A percentile compares a stretch with the other conserved stretches of the same genome.
phyloP scores from a whole-genome alignment of 2,113 vertebrate species.

The Perccottus glenii region DNA sequence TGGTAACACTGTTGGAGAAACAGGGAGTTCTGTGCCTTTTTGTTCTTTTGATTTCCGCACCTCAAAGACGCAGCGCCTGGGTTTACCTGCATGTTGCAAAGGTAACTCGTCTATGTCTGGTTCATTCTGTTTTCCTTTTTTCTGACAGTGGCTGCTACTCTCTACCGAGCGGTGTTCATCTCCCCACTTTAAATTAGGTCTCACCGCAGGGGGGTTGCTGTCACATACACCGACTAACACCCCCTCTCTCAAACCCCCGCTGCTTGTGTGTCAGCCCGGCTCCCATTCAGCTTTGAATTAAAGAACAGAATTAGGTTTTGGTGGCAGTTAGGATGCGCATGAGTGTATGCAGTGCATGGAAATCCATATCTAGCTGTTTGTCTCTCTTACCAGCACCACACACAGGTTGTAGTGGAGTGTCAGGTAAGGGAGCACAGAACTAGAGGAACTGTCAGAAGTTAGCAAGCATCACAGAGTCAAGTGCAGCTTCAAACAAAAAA shows the following conservation, averaged over 20 bases:
- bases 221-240: constrained; percentile 45
- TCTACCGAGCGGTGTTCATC: constrained; percentile 65
- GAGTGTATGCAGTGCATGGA: constrained; percentile 7
- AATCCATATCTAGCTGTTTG: constrained; percentile 16
- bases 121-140: constrained; percentile 56
- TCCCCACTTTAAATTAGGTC: constrained; percentile 77
- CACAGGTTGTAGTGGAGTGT: constrained; percentile 58
- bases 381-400: constrained; percentile 13
- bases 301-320: constrained; percentile 62
- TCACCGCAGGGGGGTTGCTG: constrained; percentile 71
- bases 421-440: constrained; percentile 58
- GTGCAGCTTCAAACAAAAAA: constrained; percentile 48
- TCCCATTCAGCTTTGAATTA: constrained; percentile 71
- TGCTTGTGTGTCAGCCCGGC: constrained; percentile 62
- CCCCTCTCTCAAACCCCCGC: constrained; percentile 41
- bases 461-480: constrained; percentile 58
- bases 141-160: constrained; percentile 59
- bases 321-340: constrained; percentile 50
- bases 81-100: constrained; percentile 28
- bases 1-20: constrained; percentile 3
- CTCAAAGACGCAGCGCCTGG: constrained; percentile 35
- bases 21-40: constrained; percentile 20
- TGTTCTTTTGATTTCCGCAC: constrained; percentile 37
- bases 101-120: constrained; percentile 44
- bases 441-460: constrained; percentile 66